These are phyloP conservation scores for Oxyura jamaicensis DNA, from an alignment of 2,113 vertebrate species.

Conservation along the genomic window DNA sequence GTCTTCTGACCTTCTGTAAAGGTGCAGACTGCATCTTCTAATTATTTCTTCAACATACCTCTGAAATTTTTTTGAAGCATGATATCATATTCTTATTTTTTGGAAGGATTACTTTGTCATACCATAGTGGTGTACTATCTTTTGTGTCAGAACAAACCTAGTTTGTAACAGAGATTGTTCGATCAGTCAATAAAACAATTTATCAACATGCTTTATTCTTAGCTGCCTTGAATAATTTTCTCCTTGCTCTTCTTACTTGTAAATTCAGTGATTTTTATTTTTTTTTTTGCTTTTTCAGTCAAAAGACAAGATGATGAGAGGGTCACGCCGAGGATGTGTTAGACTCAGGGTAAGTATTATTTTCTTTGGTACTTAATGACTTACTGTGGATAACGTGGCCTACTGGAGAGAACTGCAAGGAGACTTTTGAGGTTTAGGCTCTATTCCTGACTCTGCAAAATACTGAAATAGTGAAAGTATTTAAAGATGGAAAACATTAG, in stretches of 20 bases:
- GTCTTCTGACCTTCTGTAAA: not conserved
- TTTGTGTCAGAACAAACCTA: not conserved
- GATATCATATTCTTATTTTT: not conserved
- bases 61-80: not conserved
- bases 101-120: not conserved
- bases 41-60: not conserved
- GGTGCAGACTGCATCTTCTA: not conserved
- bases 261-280: constrained; percentile 27
- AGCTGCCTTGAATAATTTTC: not conserved
- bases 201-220: not conserved
- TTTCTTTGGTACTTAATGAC: not conserved
- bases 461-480: constrained; percentile 8
- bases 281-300: constrained; percentile 84
- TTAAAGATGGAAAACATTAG: constrained; percentile 23
- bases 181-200: not conserved
- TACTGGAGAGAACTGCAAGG: constrained; percentile 20
- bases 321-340: constrained; percentile 96
- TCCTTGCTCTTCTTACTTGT: not conserved
- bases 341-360: constrained; percentile 84
- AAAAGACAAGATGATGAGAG: constrained; percentile 99
- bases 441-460: constrained; percentile 3
- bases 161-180: not conserved
- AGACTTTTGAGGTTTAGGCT: constrained; percentile 24
- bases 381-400: not conserved
- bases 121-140: not conserved